These are phyloP conservation scores for Himantopus leucocephalus DNA, from an alignment of 2,113 vertebrate genomes.

Conservation along the genomic window DNA sequence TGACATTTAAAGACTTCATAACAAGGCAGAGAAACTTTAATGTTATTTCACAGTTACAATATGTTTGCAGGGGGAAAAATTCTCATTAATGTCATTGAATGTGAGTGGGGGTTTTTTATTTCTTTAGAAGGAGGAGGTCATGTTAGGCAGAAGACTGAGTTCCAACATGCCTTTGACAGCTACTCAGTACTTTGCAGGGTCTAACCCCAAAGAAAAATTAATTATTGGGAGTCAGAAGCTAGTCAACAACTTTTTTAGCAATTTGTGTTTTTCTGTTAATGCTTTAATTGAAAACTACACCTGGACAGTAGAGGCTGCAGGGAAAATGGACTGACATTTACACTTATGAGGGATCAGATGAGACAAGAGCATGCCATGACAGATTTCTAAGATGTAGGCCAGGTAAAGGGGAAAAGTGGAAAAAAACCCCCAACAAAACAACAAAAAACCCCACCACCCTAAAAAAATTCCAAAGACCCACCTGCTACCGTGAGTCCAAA, in stretches of 20 bases:
- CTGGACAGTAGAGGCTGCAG: background rate
- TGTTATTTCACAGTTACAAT: constrained; percentile 61
- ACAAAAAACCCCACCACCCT: too few relatives aligned
- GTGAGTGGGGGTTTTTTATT: background rate
- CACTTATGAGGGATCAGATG: background rate
- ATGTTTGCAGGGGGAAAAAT: constrained; percentile 38
- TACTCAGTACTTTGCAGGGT: background rate
- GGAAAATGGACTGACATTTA: background rate
- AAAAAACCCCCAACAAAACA: too few relatives aligned
- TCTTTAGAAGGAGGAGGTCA: background rate
- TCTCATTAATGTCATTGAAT: constrained; percentile 55
- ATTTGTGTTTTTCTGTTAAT: background rate
- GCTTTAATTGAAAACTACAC: background rate
- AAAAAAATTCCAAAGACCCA: background rate
- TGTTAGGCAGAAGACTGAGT: background rate
- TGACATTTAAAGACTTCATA: constrained; percentile 70
- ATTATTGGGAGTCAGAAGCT: background rate
- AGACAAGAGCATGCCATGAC: background rate
- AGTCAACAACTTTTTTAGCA: background rate
- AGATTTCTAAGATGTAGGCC: background rate
- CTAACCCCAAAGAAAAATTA: background rate
- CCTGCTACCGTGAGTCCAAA: background rate
- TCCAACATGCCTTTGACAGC: background rate
- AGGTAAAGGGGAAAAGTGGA: background rate
- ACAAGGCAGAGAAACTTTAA: constrained; percentile 64